phyloP scores from a whole-genome alignment of 2,113 vertebrate species.

The Ameiurus melas region DNA sequence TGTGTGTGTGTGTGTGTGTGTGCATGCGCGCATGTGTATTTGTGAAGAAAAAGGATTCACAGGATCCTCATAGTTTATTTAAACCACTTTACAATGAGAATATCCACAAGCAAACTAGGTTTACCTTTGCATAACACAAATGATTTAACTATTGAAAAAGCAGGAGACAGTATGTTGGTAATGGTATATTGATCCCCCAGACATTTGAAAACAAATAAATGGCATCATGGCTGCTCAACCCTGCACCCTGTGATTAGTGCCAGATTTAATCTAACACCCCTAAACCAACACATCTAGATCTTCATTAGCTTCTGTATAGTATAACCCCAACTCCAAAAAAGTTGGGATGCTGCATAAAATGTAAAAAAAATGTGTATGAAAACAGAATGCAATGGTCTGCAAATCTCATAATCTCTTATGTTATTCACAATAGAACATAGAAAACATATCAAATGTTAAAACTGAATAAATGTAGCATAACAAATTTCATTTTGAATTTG shows the following conservation, averaged over 20 bases:
- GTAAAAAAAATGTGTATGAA: too few species aligned
- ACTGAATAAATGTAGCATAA: too few species aligned
- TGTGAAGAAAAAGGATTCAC: background rate
- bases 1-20: slow-evolving; percentile 11
- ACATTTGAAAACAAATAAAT: background rate
- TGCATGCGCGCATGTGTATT: slow-evolving; percentile 43
- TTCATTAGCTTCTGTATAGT: background rate
- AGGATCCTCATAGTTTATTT: slow-evolving; percentile 46
- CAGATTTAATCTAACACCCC: background rate
- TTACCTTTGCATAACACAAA: slow-evolving; percentile 38
- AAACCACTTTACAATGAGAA: slow-evolving; percentile 16
- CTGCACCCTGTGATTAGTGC: background rate
- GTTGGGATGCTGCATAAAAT: too few species aligned
- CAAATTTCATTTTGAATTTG: too few species aligned
- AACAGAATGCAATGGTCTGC: too few species aligned
- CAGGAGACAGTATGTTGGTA: background rate
- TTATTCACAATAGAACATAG: too few species aligned
- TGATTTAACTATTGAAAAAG: slow-evolving; percentile 39
- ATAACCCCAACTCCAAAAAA: too few species aligned
- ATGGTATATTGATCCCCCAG: background rate
- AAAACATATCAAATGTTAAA: too few species aligned
- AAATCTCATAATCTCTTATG: too few species aligned
- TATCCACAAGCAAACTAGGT: slow-evolving; percentile 40
- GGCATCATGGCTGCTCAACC: background rate
- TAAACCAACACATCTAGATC: background rate